Evolutionary conservation across 1,140 invertebrate species (phyloP), one percentile per base, ranked within the genome.

Genomic region (Pseudoatta argentina): DNA sequence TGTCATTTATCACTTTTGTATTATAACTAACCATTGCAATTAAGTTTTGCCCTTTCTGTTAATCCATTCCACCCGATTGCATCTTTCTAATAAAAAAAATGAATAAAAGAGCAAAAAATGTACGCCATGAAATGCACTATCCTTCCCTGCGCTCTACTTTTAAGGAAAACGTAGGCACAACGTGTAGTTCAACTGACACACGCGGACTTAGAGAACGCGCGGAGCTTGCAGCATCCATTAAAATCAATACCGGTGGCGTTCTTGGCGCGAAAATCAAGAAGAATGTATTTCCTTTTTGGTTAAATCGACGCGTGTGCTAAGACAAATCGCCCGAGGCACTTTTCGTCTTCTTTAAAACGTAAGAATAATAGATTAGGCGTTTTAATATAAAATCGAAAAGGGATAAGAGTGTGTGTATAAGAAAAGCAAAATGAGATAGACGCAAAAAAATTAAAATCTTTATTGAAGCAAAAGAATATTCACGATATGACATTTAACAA

Each of bases 211-310:
- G 55, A 34, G 57, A 85, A 16, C 6, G 34, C 34, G 7, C 34
- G 7, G 85, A 79, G 88, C 89, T 89, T 88, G 89, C 87, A 85
- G 89, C 90, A 92, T 93, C 90, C 91, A 93, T 93, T 93, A 92
- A 93, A 94, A 94, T 94, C 93, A 93, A 94, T 94, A 94, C 92
- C 82, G 57, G 71, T 55, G 63, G 61, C 71, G 69, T 90, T 78
- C 73, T 90, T 87, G 89, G 89, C 87, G 89, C 89, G 89, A 90
- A 91, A 91, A 91, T 91, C 89, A 88, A 88, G 86, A 91, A 76
- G 39, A 86, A 87, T 66, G 30, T 39, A 75, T 57, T 87, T 30
- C 76, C 75, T 66, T 39, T 27, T 21, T 18, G 34, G 18, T 21
- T 8, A 69, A 51, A 69, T 48, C n/a, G 14, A 57, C 78, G 85